Evolutionary conservation across 2,113 vertebrate species (phyloP), one percentile per base, ranked within the genome.

Genomic region (Hemichromis elongatus): DNA sequence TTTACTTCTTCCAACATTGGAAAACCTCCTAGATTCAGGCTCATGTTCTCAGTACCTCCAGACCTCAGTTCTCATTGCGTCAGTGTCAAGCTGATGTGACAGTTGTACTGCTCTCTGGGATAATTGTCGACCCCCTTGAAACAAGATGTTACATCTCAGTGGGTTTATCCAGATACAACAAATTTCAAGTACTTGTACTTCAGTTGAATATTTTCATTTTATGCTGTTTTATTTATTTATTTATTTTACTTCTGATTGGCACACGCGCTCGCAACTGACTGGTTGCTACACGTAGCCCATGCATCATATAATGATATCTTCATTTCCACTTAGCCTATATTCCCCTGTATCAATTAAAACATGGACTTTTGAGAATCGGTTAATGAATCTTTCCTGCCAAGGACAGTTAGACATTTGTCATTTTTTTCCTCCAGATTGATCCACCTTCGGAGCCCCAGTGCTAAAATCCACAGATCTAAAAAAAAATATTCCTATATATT

Each of bases 61-160:
- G 56, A 88, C 77, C 81, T 52, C 24, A 79, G 45, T 82, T 61
- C 45, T 18, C 45, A 47, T 89, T 77, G 47, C 82, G 56, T 89
- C 82, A 79, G 24, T 68, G 68, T 86, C 77, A 56, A 53, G 40
- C 57, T 86, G 47, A 56, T 80, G 56, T 81, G 83, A 75, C 80
- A 63, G 45, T 18, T 82, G 26, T 66, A 47, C 37, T 68, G n/a
- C 63, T 68, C 37, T 68, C 40, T 68, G 37, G 40, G 63, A 37
- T 24, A 6, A 14, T 42, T 45, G 37, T 47, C 9, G 24, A 47
- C 14, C 24, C 26, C 24, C 42, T 47, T 47, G 68, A 73, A 73
- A 68, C 63, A 47, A 73, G 40, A 47, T 18, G 21, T 28, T 73
- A 26, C 21, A 73, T 28, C 42, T 47, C 24, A 73, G 47, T 5